Conservation (phyloP, 2,113 vertebrate genomes). For the Athene noctua region DNA sequence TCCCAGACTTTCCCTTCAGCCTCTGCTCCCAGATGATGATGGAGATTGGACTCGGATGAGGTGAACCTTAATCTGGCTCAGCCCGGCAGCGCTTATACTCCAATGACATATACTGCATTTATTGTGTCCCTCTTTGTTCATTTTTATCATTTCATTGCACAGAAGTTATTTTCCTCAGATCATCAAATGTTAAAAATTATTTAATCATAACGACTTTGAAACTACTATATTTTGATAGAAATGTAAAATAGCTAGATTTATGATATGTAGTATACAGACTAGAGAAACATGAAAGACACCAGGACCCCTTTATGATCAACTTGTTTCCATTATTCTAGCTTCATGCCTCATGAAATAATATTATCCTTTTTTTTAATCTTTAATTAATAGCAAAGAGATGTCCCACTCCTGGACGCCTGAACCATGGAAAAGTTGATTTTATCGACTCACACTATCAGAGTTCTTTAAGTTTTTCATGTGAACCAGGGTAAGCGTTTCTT, state of each 20-base stretch:
- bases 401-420: slow-evolving; percentile 63
- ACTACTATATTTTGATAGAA: neutral
- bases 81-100: neutral
- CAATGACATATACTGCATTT: neutral
- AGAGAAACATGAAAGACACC: neutral
- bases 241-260: neutral
- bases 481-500: slow-evolving; percentile 78
- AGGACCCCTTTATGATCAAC: neutral
- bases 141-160: neutral
- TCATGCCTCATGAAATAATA: neutral
- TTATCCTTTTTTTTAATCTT: neutral
- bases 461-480: slow-evolving; percentile 77
- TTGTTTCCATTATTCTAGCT: neutral
- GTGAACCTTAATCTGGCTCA: neutral
- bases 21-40: neutral
- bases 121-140: neutral
- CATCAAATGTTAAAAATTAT: neutral
- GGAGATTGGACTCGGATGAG: fast-evolving
- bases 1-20: neutral
- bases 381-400: slow-evolving; percentile 79
- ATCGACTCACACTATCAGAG: slow-evolving; percentile 74
- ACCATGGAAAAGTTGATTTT: slow-evolving; percentile 72
- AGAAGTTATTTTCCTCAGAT: neutral
- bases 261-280: fast-evolving
- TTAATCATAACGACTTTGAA: neutral